Percentiles rank a stretch among this genome's conserved stretches.
These are phyloP conservation scores for Dryococelus australis DNA, from an alignment of 2,888 invertebrate genomes.

Conservation along the genomic window DNA sequence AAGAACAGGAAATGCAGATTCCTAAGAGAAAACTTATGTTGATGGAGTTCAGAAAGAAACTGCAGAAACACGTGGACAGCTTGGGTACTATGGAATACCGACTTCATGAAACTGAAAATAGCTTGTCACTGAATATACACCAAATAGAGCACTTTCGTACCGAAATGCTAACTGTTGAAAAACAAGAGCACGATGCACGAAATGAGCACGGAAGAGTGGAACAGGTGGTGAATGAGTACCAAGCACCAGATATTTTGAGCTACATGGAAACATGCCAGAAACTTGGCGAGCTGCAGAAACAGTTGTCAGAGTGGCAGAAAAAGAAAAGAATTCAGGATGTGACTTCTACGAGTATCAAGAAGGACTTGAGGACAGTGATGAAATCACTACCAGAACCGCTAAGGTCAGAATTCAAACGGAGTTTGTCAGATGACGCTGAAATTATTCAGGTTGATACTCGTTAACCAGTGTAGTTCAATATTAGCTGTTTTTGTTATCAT, in stretches of 20 bases:
- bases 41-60: not conserved
- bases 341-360: not conserved
- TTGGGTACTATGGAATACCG: not conserved
- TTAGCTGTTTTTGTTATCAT: no score
- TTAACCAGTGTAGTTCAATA: no score
- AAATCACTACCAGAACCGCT: no score
- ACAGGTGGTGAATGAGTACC: not conserved
- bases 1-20: conserved; percentile 6
- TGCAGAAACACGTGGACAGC: not conserved
- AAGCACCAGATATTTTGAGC: not conserved
- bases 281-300: not conserved
- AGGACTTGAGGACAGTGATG: not conserved
- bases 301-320: not conserved
- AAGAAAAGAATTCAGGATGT: not conserved
- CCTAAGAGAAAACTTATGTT: not conserved
- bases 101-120: not conserved
- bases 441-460: no score
- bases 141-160: not conserved
- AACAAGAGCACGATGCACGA: not conserved
- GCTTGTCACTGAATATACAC: not conserved
- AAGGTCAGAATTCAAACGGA: no score
- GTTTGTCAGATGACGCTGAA: no score
- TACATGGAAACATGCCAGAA: not conserved
- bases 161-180: not conserved
- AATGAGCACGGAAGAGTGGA: not conserved